A percentile compares a stretch with the other conserved stretches of the same genome.
Evolutionary conservation across 2,888 invertebrate genomes (phyloP).

Genomic region (Coelogynopora nodosa): DNA sequence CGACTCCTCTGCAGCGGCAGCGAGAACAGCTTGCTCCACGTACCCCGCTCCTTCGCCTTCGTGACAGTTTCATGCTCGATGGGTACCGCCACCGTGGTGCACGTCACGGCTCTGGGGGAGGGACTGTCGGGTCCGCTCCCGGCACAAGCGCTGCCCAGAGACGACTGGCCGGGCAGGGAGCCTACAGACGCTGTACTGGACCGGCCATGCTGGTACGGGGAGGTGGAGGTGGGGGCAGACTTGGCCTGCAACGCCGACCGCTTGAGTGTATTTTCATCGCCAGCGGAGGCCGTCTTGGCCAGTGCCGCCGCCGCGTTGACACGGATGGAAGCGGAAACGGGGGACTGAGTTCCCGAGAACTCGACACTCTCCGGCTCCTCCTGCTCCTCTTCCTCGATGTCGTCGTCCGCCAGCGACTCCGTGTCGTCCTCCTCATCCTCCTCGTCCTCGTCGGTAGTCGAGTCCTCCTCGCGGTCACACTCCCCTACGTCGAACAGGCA

Average conservation of each 20-base stretch:
- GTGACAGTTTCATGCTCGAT: not conserved
- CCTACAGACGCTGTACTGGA: not conserved
- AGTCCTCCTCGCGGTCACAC: not conserved
- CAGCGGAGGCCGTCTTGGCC: not conserved
- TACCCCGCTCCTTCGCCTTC: not conserved
- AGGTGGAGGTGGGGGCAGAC: not conserved
- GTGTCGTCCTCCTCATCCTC: not conserved
- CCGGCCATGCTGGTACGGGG: not conserved
- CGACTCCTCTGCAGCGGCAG: constrained; percentile 6
- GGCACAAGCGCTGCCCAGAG: not conserved
- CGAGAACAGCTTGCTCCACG: constrained; percentile 8
- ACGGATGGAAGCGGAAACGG: not conserved
- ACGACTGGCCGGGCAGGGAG: not conserved
- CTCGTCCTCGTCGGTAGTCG: not conserved
- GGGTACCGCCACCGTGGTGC: not conserved
- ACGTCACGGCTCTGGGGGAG: not conserved
- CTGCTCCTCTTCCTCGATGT: not conserved
- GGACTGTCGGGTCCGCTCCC: not conserved
- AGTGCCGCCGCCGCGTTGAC: not conserved
- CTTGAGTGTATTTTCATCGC: not conserved
- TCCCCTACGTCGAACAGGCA: not conserved
- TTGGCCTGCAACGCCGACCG: not conserved
- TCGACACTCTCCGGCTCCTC: constrained; percentile 14
- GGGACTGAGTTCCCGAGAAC: not conserved
- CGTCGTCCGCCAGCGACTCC: not conserved